Base-by-base conservation (phyloP, 1,140 invertebrate species). In the Telenomus remus region DNA sequence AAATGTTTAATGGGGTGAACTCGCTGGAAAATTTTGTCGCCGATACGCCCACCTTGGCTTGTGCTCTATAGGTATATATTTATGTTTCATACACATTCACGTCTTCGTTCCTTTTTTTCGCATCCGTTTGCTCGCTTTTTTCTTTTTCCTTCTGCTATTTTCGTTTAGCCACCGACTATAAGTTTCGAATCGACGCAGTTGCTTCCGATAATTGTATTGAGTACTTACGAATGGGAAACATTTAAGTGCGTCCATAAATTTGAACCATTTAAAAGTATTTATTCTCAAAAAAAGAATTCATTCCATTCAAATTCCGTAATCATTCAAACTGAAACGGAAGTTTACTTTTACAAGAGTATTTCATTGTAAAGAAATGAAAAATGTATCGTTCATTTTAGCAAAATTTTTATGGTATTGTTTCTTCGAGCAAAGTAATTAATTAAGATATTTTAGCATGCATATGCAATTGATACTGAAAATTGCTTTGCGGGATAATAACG, bases 1-100 rank as follows among this genome's bases (percentile, higher is more conserved):
- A 86, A 86, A 86, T 85, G 85, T 85, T 86, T 87, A 87, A 87
- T 87, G 85, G 86, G 83, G 85, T 86, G 86, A 87, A 87, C 83
- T 86, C 86, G 79, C 66, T 77, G 85, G 86, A 87, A 87, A 87
- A 87, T 86, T 82, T 81, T 79, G 70, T 74, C 77, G 79, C 75
- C 79, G 79, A 82, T 72, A 64, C 70, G 76, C 79, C 76, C 71
- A 68, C 51, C 64, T 65, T 72, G 54, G 57, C 60, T 76, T 73
- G 68, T 79, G 19, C 19, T 81, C 81, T 79, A 82, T 85, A 82
- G 74, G 57, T 75, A 75, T 75, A 75, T 75, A 68, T 68, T 57
- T 75, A 57, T 75, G 64, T 68, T 74, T 74, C 61, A 66, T 68
- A 74, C 63, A 65, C 55, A 60, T 37, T 10, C 10, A 10, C 19